These are phyloP conservation scores for Numenius phaeopus DNA, from an alignment of 2,797 vertebrate genomes.

Conservation along the genomic window DNA sequence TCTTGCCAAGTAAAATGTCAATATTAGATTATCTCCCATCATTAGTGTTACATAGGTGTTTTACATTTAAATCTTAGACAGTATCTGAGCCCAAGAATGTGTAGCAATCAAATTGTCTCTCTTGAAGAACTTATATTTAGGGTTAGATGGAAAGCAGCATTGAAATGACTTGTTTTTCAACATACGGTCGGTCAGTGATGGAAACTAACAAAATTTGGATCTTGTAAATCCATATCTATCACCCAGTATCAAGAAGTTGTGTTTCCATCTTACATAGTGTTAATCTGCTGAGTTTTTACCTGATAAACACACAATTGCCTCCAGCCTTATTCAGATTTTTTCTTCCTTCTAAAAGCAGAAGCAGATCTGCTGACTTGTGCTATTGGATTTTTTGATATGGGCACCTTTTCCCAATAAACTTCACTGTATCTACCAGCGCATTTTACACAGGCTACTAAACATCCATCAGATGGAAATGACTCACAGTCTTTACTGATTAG, in stretches of 20 bases:
- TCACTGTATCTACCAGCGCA: background rate
- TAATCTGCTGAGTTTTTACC: background rate
- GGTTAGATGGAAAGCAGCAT: background rate
- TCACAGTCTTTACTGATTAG: conserved; percentile 57
- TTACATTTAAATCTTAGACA: background rate
- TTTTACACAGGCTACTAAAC: conserved; percentile 48
- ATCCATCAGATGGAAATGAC: conserved; percentile 53
- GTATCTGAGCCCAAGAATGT: background rate
- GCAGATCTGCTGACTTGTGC: background rate
- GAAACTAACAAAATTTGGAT: background rate
- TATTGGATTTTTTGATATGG: conserved; percentile 44
- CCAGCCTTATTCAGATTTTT: background rate
- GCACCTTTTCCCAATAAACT: conserved; percentile 45
- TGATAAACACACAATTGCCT: background rate
- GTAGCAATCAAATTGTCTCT: background rate
- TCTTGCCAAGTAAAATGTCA: background rate
- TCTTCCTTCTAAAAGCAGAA: conserved; percentile 7
- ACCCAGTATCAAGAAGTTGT: background rate
- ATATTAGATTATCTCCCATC: background rate
- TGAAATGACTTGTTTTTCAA: background rate
- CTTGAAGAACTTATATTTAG: background rate
- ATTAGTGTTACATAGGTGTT: background rate
- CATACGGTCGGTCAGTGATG: background rate
- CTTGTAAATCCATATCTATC: background rate
- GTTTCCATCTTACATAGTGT: background rate